Conservation (phyloP, 2,888 invertebrate species). For the Ceramica pisi region DNA sequence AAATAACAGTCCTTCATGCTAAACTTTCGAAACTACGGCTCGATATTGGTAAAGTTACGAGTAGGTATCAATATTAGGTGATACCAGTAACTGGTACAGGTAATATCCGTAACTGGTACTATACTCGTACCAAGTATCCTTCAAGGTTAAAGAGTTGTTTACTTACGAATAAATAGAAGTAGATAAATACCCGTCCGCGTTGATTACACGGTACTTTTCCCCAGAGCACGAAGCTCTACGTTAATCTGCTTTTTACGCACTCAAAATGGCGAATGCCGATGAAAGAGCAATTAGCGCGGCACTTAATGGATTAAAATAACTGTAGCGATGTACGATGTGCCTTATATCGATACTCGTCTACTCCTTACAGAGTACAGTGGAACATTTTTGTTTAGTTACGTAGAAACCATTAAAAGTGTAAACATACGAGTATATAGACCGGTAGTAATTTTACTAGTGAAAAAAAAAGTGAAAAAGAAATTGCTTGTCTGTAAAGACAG, state of each 20-base stretch:
- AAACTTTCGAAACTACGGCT: neutral
- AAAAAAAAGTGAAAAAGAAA: no score
- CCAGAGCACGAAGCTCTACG: slow-evolving; percentile 25
- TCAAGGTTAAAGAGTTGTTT: slow-evolving; percentile 17
- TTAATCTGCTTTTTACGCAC: slow-evolving; percentile 53
- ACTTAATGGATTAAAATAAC: slow-evolving; percentile 50
- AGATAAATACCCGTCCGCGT: slow-evolving; percentile 10
- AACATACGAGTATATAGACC: no score
- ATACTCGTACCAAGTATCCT: neutral
- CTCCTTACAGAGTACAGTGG: neutral
- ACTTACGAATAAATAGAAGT: neutral
- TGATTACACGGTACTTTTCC: slow-evolving; percentile 45
- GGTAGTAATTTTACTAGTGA: no score
- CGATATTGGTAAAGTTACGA: slow-evolving; percentile 40
- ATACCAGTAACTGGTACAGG: slow-evolving; percentile 1
- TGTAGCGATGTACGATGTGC: neutral
- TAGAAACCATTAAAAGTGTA: neutral
- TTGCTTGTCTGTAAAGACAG: no score
- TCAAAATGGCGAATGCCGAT: slow-evolving; percentile 58
- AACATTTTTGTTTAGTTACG: neutral
- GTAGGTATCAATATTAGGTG: slow-evolving; percentile 9
- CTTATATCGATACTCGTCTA: neutral
- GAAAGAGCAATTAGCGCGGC: slow-evolving; percentile 46
- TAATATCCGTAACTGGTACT: slow-evolving; percentile 6
- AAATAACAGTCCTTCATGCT: neutral